Evolutionary conservation across 1,140 invertebrate species (phyloP).

Genomic region (Ostrea edulis): DNA sequence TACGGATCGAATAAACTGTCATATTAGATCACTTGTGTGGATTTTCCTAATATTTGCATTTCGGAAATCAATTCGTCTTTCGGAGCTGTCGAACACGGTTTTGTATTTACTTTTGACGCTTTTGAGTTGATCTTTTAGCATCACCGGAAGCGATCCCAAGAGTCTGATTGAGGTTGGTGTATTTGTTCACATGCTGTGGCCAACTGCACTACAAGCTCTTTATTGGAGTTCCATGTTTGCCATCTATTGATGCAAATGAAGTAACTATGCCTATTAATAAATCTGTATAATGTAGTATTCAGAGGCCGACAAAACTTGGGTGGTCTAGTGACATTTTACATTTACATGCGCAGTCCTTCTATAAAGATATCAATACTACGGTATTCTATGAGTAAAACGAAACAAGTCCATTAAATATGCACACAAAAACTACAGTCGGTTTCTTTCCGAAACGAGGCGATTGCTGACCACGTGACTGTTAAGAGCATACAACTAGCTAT

Average conservation of each 20-base stretch:
- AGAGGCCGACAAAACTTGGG: too few relatives aligned
- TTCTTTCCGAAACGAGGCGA: too few relatives aligned
- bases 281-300: too few relatives aligned
- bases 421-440: too few relatives aligned
- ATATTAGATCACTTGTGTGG: slow-evolving; percentile 25
- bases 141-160: slow-evolving; percentile 6
- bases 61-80: slow-evolving; percentile 23
- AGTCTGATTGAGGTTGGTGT: neutral
- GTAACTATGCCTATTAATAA: too few relatives aligned
- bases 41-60: slow-evolving; percentile 38
- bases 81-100: slow-evolving; percentile 12
- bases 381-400: too few relatives aligned
- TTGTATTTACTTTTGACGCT: slow-evolving; percentile 23
- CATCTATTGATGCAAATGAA: neutral
- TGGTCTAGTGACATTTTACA: too few relatives aligned
- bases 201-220: neutral
- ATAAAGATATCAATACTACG: too few relatives aligned
- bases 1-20: slow-evolving; percentile 30
- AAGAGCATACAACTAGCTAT: too few relatives aligned
- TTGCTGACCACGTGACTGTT: too few relatives aligned
- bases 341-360: too few relatives aligned
- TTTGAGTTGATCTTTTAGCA: slow-evolving; percentile 1
- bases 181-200: neutral
- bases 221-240: neutral
- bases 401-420: too few relatives aligned